Evolutionary conservation across 2,113 vertebrate species (phyloP), one percentile per base, ranked within the genome.

Genomic region (Orthonyx spaldingii): DNA sequence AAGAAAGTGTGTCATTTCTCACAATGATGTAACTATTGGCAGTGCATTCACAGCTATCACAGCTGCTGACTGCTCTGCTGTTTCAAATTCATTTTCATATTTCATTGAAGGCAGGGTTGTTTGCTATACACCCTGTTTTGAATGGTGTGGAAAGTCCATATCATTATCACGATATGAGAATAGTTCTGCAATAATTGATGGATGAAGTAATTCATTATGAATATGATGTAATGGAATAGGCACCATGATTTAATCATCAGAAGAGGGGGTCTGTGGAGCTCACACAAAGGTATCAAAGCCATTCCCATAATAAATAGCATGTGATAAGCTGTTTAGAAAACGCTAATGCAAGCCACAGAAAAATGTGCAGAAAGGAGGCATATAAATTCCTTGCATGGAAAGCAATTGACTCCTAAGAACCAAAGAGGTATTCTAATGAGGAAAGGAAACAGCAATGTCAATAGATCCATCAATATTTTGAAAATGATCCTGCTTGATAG

Each of bases 291-390:
- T 92, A 74, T 84, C 63, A 60, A 83, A 95, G 74, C 83, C 30
- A 80, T 94, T 74, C 33, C 60, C 41, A 68, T 88, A 85, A 95
- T 71, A 86, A 93, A 96, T 90, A 89, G 37, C n/a, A 24, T 84
- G 44, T 75, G 59, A 94, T 95, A 81, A 93, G 41, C 49, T 93
- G 76, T 93, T 96, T 94, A 90, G 90, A 95, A 94, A 92, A 84
- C 19, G 13, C n/a, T 93, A 93, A 95, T 64, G 52, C 37, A 75
- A 79, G 24, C 32, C 22, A 53, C 42, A 88, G 79, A 84, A 92
- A 96, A 94, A 85, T 35, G 30, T 77, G 39, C 30, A 76, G 78
- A 88, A 77, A 19, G 49, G 46, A 94, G 61, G 57, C 42, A 59
- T 32, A 49, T 10, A 50, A 60, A 86, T 78, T 93, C 52, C 44